Base-by-base conservation (phyloP, 2,888 invertebrate genomes). In the Rotaria macrura region DNA sequence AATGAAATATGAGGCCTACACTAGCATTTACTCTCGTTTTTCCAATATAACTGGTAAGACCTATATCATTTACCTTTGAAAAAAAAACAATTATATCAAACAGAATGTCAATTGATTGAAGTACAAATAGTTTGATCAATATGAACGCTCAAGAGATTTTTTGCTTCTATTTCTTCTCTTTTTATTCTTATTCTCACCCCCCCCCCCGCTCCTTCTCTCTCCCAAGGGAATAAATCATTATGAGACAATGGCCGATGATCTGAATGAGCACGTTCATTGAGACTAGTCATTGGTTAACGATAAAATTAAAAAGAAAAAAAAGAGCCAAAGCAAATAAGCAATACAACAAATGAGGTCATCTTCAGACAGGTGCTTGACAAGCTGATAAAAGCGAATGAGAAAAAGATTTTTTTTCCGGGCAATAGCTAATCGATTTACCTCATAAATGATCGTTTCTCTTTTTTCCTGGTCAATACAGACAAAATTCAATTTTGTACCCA, bases 311-410 rank as follows among this genome's bases (percentile, higher is more conserved):
- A 6, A 55, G 7, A n/a, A 29, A 65, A 34, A 57, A 29, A 65
- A 14, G 65, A 65, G 23, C 29, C 29, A 65, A 65, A 65, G 34
- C 65, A 65, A 65, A 65, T 65, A 65, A 65, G 65, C 10, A 65
- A 65, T 65, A 65, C 29, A 65, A 65, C 34, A 65, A 65, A 65
- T 65, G 65, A 65, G 65, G 65, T 65, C 65, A 65, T 65, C 34
- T 65, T 65, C 65, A 65, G 65, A 65, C 65, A 65, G 65, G 65
- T 65, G 65, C 65, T 65, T 65, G 65, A 65, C 65, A 65, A 65
- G 65, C 65, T 29, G 65, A 65, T n/a, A 65, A 65, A 65, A 65
- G 65, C 29, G 65, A 65, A 65, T 34, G 65, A 29, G 12, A 65
- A 65, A 65, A 65, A 65, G 29, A 29, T 29, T 65, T 57, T 57